Evolutionary conservation across 2,888 invertebrate species (phyloP), one percentile per base, ranked within the genome.

Genomic region (Imbricaverruca yamaguchii): DNA sequence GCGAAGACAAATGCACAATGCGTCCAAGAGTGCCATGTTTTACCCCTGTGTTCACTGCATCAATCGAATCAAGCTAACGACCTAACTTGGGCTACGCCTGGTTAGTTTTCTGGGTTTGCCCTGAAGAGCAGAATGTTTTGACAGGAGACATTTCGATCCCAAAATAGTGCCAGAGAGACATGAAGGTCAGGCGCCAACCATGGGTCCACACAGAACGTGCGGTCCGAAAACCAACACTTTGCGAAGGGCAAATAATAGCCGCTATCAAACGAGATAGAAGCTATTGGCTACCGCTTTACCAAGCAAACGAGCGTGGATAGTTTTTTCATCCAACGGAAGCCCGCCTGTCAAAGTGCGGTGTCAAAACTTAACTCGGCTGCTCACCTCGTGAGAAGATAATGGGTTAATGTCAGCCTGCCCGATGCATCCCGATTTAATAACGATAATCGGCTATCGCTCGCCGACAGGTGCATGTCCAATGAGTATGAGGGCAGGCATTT

Each of bases 301-400:
- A 13, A 39, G 69, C 13, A 25, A 15, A 39, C 69, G 25, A 15
- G 25, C 6, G 69, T 39, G 39, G 15, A 39, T 39, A 39, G 69
- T 69, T 69, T 69, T 69, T 69, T 69, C 39, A 39, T 39, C 39
- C 39, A 39, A 39, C 69, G 69, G 69, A 39, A 69, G 69, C 69
- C 25, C 15, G 69, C 39, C 69, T 69, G 69, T 69, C 69, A 15
- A 39, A 13, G 25, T 15, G 69, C 69, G 15, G 39, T 69, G 69
- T 69, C 69, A 69, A 39, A 39, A 69, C 39, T 12, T 15, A 39
- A 25, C 69, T 12, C 69, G 39, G 39, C 69, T 12, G 69, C 23
- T 25, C 25, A 15, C 23, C 23, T 39, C 10, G 39, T 69, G 69
- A 69, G 23, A 25, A 15, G 69, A 69, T 69, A 69, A 69, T 69